Percentiles rank a stretch among this genome's conserved stretches.
Conservation (phyloP, 2,113 vertebrate species). For the Corythornis vintsioides region DNA sequence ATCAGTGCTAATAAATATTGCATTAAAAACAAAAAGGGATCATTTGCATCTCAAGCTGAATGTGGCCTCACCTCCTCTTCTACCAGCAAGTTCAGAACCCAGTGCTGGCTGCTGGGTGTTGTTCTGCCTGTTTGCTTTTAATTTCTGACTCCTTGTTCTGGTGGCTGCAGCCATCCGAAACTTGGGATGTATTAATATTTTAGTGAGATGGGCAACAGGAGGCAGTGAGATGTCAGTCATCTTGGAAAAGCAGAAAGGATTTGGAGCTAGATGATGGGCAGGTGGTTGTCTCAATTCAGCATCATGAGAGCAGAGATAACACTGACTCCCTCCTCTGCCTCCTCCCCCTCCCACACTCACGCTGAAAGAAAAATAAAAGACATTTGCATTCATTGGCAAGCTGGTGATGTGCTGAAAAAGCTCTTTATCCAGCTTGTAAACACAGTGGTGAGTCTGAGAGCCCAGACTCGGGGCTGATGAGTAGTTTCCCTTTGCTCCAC, state of each 20-base stretch:
- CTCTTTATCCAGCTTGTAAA: neutral
- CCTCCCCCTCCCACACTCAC: neutral
- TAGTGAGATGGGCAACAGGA: constrained; percentile 6
- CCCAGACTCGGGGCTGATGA: neutral
- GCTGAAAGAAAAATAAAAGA: neutral
- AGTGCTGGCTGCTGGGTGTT: neutral
- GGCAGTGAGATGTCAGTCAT: neutral
- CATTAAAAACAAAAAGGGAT: neutral
- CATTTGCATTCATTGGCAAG: neutral
- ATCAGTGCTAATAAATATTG: neutral
- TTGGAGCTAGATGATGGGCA: constrained; percentile 5
- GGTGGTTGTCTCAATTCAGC: constrained; percentile 33
- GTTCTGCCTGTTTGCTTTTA: constrained; percentile 31
- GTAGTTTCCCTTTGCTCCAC: neutral
- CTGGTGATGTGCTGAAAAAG: neutral
- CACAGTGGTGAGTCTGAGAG: neutral
- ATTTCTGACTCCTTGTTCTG: constrained; percentile 1
- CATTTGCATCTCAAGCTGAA: neutral
- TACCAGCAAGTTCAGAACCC: neutral
- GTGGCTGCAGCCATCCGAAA: constrained; percentile 19
- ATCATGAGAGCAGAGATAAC: neutral
- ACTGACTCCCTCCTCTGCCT: neutral
- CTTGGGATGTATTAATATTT: constrained; percentile 20
- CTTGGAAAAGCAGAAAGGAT: neutral
- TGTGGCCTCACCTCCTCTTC: neutral